Conservation (phyloP, 1,140 invertebrate species). For the Brachionus calyciflorus region DNA sequence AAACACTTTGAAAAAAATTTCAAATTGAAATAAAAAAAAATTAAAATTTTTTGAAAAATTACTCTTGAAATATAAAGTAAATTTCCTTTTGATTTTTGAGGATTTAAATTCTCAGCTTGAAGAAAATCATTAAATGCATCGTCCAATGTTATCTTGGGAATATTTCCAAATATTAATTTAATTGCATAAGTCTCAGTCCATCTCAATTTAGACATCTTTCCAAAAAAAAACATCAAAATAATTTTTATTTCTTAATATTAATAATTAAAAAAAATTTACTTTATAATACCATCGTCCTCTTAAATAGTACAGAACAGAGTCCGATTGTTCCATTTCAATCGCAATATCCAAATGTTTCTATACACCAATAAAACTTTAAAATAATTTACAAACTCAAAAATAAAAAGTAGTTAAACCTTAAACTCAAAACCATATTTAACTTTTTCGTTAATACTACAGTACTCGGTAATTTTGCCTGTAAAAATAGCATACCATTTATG, state of each 20-base stretch:
- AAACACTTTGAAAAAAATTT: background rate
- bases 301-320: constrained; percentile 9
- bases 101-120: constrained; percentile 12
- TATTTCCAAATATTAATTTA: background rate
- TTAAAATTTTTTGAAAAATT: background rate
- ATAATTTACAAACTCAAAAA: background rate
- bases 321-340: background rate
- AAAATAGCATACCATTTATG: constrained; percentile 42
- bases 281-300: constrained; percentile 28
- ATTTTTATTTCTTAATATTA: background rate
- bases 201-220: constrained; percentile 12
- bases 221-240: background rate
- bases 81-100: background rate
- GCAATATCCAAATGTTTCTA: constrained; percentile 31
- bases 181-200: constrained; percentile 33
- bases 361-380: background rate
- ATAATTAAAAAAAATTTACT: constrained; percentile 5
- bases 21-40: background rate
- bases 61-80: background rate
- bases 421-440: constrained; percentile 44
- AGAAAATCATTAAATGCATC: constrained; percentile 36
- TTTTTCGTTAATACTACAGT: constrained; percentile 4
- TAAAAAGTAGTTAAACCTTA: background rate
- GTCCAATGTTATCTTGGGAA: constrained; percentile 9
- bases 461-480: background rate